Conservation (phyloP, 2,888 invertebrate species). For the Eulithis testata region DNA sequence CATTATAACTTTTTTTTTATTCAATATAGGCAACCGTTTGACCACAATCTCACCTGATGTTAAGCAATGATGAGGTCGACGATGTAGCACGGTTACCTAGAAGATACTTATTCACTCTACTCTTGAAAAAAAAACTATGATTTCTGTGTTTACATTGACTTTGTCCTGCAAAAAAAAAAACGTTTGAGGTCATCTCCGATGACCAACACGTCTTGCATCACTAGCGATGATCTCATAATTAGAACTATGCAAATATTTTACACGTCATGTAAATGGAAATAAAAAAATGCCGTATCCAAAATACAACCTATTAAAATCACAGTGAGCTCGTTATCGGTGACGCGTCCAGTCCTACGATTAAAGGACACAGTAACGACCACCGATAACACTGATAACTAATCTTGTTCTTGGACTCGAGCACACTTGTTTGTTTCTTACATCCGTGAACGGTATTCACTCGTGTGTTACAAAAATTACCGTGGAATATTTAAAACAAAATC, state of each 20-base stretch:
- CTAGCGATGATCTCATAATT: slow-evolving; percentile 7
- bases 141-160: not conserved
- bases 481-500: not conserved
- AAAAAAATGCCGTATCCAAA: slow-evolving; percentile 57
- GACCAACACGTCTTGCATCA: slow-evolving; percentile 13
- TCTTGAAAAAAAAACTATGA: not conserved
- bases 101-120: no score
- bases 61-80: no score
- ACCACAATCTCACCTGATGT: no score
- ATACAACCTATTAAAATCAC: slow-evolving; percentile 55
- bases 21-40: no score
- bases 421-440: slow-evolving; percentile 69
- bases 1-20: no score
- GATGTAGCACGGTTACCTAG: no score
- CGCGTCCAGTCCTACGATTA: slow-evolving; percentile 69
- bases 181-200: slow-evolving; percentile 12
- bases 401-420: slow-evolving; percentile 71
- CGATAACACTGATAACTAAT: slow-evolving; percentile 80
- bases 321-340: slow-evolving; percentile 66
- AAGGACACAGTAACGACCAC: slow-evolving; percentile 78
- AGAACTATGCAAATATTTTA: not conserved
- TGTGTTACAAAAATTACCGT: slow-evolving; percentile 1
- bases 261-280: no score
- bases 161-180: slow-evolving; percentile 8
- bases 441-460: slow-evolving; percentile 46